These are phyloP conservation scores for Montipora efflorescens DNA, from an alignment of 64 coral and sea anemone genomes.

Conservation along the genomic window DNA sequence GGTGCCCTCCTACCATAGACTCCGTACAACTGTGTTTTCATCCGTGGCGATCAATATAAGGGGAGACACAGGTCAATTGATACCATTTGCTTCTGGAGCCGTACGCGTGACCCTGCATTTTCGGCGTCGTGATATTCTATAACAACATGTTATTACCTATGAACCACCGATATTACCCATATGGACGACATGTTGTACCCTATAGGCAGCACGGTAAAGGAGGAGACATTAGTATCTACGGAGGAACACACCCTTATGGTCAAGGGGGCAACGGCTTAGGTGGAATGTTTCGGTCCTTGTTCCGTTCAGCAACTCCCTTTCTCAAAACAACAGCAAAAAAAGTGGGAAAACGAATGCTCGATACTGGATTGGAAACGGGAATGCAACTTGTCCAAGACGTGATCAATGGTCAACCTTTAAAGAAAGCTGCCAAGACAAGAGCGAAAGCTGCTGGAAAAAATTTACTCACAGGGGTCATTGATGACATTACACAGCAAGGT, in stretches of 20 bases:
- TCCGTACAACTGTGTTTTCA: neutral
- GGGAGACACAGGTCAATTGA: neutral
- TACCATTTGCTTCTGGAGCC: slow-evolving; percentile 28
- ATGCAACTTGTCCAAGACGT: slow-evolving; percentile 12
- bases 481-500: neutral
- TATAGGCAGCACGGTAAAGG: neutral
- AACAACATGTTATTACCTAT: neutral
- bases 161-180: neutral
- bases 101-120: slow-evolving; percentile 14
- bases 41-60: slow-evolving; percentile 1
- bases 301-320: slow-evolving; percentile 16
- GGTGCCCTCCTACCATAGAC: neutral
- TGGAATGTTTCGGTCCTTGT: slow-evolving; percentile 13
- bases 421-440: neutral
- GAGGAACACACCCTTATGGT: slow-evolving; percentile 12
- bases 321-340: slow-evolving; percentile 22
- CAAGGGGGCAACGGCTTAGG: slow-evolving; percentile 25
- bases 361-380: slow-evolving; percentile 13
- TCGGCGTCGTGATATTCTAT: neutral
- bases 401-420: neutral
- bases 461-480: neutral
- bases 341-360: slow-evolving; percentile 2
- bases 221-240: neutral
- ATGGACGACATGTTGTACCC: neutral
- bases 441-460: slow-evolving; percentile 2